phyloP scores from a whole-genome alignment of 2,888 invertebrate genomes.

The Blera fallax region DNA sequence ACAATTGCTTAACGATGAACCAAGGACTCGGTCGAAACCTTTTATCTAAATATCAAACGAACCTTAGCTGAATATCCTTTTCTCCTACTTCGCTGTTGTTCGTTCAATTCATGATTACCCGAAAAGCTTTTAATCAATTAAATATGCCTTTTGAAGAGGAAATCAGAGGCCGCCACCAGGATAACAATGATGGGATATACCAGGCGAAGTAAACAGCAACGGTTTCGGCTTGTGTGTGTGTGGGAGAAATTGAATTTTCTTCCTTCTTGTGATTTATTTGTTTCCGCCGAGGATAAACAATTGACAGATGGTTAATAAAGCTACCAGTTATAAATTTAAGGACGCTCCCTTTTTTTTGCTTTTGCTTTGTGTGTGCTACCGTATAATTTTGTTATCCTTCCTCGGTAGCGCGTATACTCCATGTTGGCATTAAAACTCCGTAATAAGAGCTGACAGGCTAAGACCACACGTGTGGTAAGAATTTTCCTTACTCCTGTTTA shows the following conservation, averaged over 20 bases:
- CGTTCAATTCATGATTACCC: constrained; percentile 33
- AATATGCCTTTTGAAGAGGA: constrained; percentile 50
- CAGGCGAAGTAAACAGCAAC: background rate
- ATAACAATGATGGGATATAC: background rate
- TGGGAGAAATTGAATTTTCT: constrained; percentile 33
- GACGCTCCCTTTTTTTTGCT: background rate
- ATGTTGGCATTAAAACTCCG: constrained; percentile 1
- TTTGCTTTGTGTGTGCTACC: background rate
- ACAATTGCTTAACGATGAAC: background rate
- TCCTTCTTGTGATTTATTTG: constrained; percentile 46
- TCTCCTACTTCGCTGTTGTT: background rate
- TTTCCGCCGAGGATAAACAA: constrained; percentile 27
- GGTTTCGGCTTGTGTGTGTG: background rate
- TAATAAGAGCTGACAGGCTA: constrained; percentile 13
- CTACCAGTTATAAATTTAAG: constrained; percentile 24
- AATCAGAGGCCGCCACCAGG: constrained; percentile 11
- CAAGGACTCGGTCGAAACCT: background rate
- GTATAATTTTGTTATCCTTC: background rate
- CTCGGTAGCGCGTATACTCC: background rate
- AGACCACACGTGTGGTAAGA: constrained; percentile 28
- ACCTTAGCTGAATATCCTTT: constrained; percentile 27
- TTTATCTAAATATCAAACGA: constrained; percentile 22
- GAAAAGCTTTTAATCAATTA: constrained; percentile 71
- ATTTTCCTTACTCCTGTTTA: constrained; percentile 5
- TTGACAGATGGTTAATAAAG: constrained; percentile 50